Conservation (phyloP, 2,888 invertebrate species). For the Ectobius pallidus region DNA sequence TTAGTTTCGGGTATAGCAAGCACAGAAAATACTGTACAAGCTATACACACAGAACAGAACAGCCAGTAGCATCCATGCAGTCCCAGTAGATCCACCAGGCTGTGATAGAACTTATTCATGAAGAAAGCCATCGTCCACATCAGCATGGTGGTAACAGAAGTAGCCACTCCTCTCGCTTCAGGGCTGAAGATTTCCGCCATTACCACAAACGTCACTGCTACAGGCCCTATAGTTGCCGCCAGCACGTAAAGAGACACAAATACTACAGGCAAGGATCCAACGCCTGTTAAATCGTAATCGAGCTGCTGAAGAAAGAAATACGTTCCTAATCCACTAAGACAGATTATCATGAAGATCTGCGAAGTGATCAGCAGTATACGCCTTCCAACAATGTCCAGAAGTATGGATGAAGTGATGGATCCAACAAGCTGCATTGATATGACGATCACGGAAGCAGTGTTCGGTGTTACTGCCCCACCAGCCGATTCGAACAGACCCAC, state of each 20-base stretch:
- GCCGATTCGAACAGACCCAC: slow-evolving; percentile 50
- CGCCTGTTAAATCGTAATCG: slow-evolving; percentile 30
- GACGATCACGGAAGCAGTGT: slow-evolving; percentile 54
- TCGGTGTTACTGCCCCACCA: slow-evolving; percentile 47
- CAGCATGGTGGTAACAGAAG: slow-evolving; percentile 41
- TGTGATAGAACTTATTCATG: slow-evolving; percentile 55
- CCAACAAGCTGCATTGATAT: slow-evolving; percentile 53
- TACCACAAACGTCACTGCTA: slow-evolving; percentile 32
- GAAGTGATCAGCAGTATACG: slow-evolving; percentile 55
- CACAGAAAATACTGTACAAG: slow-evolving; percentile 51
- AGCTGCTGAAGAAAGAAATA: slow-evolving; percentile 49
- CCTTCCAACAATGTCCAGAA: slow-evolving; percentile 56
- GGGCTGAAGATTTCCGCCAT: no score
- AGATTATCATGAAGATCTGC: slow-evolving; percentile 50
- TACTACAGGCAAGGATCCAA: slow-evolving; percentile 29
- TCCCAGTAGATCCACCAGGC: slow-evolving; percentile 53
- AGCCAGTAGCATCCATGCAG: slow-evolving; percentile 54
- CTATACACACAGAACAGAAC: slow-evolving; percentile 53
- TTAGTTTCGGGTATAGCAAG: slow-evolving; percentile 57
- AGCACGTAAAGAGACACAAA: slow-evolving; percentile 31
- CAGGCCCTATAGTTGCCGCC: slow-evolving; percentile 29
- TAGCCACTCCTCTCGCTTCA: slow-evolving; percentile 31
- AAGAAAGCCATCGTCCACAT: slow-evolving; percentile 53
- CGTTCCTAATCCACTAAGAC: slow-evolving; percentile 49
- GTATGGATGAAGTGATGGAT: slow-evolving; percentile 47